Base-by-base conservation (phyloP, 2,113 vertebrate genomes). In the Xiphophorus maculatus region DNA sequence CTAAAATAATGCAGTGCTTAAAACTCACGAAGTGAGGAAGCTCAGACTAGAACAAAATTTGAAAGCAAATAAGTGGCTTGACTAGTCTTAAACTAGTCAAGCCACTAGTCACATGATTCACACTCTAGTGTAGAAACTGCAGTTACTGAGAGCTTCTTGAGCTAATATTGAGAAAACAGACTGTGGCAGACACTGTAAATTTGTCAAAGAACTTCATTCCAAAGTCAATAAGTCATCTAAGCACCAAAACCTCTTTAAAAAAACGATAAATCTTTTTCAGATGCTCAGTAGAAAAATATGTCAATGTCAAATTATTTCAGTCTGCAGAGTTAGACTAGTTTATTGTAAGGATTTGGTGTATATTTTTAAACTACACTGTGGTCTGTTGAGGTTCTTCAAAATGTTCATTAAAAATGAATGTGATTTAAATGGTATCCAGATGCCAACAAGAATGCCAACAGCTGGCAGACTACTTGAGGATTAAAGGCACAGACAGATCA, bases 81-180 rank as follows among this genome's bases (percentile, higher is more conserved):
- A 60, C 29, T 71, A 25, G 68, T 14, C 48, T 33, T 30, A 58
- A 69, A 25, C 29, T n/a, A n/a, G n/a, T n/a, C n/a, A n/a, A n/a
- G n/a, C n/a, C n/a, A n/a, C n/a, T n/a, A n/a, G 54, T 40, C 33
- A 28, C 32, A 71, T 40, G 33, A 62, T 71, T 62, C 35, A 69
- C 29, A 29, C 25, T 40, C n/a, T 40, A 58, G 42, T 30, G 33
- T 29, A 61, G 19, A 10, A 63, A 30, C 32, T 54, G 33, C 27
- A 62, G 29, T 44, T 62, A 51, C 60, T 29, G 25, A n/a, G 40
- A 67, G 37, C 17, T 73, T 48, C 40, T 73, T 54, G 51, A 67
- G 11, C 37, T 42, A 29, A 66, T 64, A 70, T 7, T 64, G 27
- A 60, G 40, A 4, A 19, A 61, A 37, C 35, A 66, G 22, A 15